These are phyloP conservation scores for Ptyas mucosa DNA, from an alignment of 2,113 vertebrate species.

Conservation along the genomic window DNA sequence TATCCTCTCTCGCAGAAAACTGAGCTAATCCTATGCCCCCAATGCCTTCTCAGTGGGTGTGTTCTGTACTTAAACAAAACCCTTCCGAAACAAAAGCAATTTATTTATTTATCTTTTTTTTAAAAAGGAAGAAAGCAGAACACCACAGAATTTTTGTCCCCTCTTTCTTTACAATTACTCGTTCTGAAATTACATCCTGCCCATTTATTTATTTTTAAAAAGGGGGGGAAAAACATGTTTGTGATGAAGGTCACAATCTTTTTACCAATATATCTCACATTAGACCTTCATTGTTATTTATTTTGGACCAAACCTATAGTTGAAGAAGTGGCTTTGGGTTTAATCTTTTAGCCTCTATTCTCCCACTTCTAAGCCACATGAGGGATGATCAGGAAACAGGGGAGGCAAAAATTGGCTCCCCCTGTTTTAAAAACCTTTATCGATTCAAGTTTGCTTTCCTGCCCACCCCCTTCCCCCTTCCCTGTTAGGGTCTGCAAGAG, in stretches of 20 bases:
- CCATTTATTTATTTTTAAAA: constrained; percentile 36
- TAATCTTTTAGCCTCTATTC: constrained; percentile 44
- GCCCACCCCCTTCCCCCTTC: not conserved
- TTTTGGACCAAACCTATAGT: not conserved
- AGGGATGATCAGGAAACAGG: constrained; percentile 36
- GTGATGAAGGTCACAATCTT: constrained; percentile 62
- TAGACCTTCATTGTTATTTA: not conserved
- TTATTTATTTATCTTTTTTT: no score
- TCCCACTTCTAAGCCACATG: constrained; percentile 51
- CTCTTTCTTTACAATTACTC: constrained; percentile 41
- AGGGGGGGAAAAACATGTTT: constrained; percentile 40
- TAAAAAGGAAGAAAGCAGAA: not conserved
- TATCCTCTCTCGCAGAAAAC: constrained; percentile 69
- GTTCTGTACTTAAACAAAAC: constrained; percentile 43
- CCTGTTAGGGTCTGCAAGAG: constrained; percentile 37
- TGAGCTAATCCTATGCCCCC: not conserved
- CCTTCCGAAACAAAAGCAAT: not conserved
- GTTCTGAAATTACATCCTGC: constrained; percentile 56
- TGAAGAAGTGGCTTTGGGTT: constrained; percentile 21
- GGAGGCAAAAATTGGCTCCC: constrained; percentile 24
- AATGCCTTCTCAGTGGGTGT: constrained; percentile 38
- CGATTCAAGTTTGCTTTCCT: not conserved
- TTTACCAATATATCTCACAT: constrained; percentile 26
- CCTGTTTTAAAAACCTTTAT: not conserved
- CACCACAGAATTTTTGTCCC: not conserved